phyloP scores from a whole-genome alignment of 2,797 vertebrate genomes.

The Tangara arthus region DNA sequence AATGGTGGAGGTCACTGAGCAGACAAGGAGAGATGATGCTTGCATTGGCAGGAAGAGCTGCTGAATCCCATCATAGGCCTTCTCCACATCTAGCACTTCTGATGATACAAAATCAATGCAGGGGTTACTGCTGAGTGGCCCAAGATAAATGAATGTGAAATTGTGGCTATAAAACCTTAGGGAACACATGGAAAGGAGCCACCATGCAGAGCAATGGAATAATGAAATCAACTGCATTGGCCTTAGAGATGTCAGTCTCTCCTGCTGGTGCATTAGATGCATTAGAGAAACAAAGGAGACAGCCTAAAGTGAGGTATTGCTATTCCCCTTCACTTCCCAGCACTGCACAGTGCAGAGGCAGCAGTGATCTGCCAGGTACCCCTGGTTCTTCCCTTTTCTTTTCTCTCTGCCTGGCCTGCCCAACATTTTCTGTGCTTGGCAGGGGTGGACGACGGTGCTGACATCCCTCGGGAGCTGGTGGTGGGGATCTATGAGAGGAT shows the following conservation, averaged over 20 bases:
- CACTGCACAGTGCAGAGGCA: background rate
- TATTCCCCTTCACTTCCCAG: background rate
- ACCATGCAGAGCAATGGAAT: constrained; percentile 36
- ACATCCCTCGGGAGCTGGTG: constrained; percentile 96
- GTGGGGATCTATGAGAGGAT: constrained; percentile 97
- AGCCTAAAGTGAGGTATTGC: background rate
- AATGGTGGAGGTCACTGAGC: background rate
- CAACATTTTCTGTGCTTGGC: background rate
- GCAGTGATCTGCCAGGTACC: background rate
- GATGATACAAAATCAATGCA: constrained; percentile 43
- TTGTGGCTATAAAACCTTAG: constrained; percentile 32
- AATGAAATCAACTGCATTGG: constrained; percentile 29
- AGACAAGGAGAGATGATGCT: background rate
- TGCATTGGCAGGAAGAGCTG: background rate
- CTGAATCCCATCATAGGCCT: background rate
- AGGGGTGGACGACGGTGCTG: constrained; percentile 97
- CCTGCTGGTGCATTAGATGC: background rate
- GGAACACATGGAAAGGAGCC: constrained; percentile 44
- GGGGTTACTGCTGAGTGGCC: background rate
- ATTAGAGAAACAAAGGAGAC: background rate
- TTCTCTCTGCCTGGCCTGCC: background rate
- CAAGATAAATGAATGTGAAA: constrained; percentile 29
- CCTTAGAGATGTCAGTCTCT: background rate
- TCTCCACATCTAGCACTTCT: background rate
- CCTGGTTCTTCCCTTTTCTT: background rate